phyloP scores from a whole-genome alignment of 2,113 vertebrate genomes.

The Aegypius monachus region DNA sequence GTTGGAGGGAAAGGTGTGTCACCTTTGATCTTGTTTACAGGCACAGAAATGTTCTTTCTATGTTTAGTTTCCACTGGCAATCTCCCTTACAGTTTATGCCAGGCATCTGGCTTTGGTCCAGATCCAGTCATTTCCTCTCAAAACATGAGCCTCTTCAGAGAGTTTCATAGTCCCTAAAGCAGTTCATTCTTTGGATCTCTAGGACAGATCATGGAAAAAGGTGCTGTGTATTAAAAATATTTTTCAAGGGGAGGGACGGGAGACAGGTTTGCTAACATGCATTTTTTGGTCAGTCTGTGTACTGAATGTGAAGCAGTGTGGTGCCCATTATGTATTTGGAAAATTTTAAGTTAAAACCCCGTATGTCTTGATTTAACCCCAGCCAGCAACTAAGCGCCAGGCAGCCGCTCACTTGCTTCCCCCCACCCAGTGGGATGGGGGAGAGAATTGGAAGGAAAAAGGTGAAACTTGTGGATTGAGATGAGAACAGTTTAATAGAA shows the following conservation, averaged over 20 bases:
- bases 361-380: neutral
- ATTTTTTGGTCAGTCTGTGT: neutral
- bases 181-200: neutral
- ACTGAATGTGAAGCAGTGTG: accelerated
- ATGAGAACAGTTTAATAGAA: too few species aligned
- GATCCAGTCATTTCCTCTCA: neutral
- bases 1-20: neutral
- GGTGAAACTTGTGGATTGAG: too few species aligned
- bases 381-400: too few species aligned
- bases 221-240: neutral
- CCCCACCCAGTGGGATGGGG: too few species aligned
- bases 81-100: neutral
- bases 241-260: neutral
- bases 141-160: neutral
- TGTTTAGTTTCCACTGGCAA: neutral
- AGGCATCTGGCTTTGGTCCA: neutral
- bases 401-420: too few species aligned
- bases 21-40: neutral
- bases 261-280: neutral
- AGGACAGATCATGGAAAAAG: neutral
- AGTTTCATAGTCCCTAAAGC: neutral
- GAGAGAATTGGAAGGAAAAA: too few species aligned
- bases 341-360: neutral
- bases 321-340: neutral
- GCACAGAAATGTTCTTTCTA: neutral